phyloP scores from a whole-genome alignment of 1,140 invertebrate species.

The Aphaenogaster floridana region DNA sequence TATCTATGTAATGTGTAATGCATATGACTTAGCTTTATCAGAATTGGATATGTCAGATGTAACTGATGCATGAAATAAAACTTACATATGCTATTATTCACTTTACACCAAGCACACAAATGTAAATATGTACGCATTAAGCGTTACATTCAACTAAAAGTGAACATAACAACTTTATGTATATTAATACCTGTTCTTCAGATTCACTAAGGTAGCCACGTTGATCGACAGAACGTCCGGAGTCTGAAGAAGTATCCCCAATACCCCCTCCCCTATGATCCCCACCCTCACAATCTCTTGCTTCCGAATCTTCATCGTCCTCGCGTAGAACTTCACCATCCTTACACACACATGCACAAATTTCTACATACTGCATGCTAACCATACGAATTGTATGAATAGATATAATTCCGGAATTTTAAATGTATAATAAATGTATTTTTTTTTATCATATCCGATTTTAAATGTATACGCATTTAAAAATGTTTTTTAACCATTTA shows the following conservation, averaged over 20 bases:
- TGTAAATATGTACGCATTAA: constrained; percentile 26
- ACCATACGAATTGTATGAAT: constrained; percentile 65
- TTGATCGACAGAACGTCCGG: constrained; percentile 83
- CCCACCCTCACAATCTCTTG: constrained; percentile 83
- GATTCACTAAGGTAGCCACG: constrained; percentile 82
- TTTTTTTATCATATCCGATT: background rate
- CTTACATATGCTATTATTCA: constrained; percentile 16
- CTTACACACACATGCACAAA: constrained; percentile 86
- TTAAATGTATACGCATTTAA: constrained; percentile 32
- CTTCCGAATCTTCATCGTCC: constrained; percentile 83
- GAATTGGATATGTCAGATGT: background rate
- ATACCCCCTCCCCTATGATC: constrained; percentile 81
- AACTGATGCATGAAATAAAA: constrained; percentile 45
- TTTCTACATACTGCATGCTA: constrained; percentile 85
- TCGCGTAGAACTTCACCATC: constrained; percentile 84
- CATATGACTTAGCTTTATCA: constrained; percentile 15
- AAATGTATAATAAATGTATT: background rate
- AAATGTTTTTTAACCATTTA: background rate
- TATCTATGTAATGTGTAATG: background rate
- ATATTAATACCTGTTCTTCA: constrained; percentile 84
- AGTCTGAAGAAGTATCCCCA: constrained; percentile 83
- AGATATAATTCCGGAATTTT: constrained; percentile 27
- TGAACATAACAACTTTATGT: constrained; percentile 60
- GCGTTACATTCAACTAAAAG: constrained; percentile 56
- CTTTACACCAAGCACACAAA: constrained; percentile 43